Evolutionary conservation across 2,797 vertebrate genomes (phyloP).

Genomic region (Myotis pilosus): DNA sequence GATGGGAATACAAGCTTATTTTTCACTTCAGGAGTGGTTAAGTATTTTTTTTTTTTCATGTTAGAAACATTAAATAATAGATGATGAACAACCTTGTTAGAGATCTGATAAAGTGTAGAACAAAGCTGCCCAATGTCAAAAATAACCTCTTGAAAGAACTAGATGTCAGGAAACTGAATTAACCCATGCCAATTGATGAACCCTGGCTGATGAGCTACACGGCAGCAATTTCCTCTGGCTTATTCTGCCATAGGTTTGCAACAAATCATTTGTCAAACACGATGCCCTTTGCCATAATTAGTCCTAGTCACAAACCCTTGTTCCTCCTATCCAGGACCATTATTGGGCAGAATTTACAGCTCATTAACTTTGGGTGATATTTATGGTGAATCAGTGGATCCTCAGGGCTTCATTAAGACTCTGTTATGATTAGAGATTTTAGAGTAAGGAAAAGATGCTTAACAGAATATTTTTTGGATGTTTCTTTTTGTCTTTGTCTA

Average conservation of each 20-base stretch:
- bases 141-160: not conserved
- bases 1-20: not conserved
- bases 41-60: not conserved
- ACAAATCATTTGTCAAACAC: not conserved
- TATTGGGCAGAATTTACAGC: not conserved
- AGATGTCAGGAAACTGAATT: not conserved
- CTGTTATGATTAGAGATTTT: not conserved
- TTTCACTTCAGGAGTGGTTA: not conserved
- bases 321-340: not conserved
- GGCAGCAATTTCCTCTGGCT: not conserved
- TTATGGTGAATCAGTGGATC: not conserved
- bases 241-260: not conserved
- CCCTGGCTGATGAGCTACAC: not conserved
- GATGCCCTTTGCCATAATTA: not conserved
- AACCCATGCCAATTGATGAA: not conserved
- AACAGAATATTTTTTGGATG: not conserved
- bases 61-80: not conserved
- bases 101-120: not conserved
- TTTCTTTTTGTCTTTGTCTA: not conserved
- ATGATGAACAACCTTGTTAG: not conserved
- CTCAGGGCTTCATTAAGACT: not conserved
- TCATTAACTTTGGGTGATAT: constrained; percentile 3
- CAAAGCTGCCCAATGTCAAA: not conserved
- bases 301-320: not conserved
- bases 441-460: not conserved